phyloP scores from a whole-genome alignment of 2,888 invertebrate genomes.

The Oconnorella tubifera region DNA sequence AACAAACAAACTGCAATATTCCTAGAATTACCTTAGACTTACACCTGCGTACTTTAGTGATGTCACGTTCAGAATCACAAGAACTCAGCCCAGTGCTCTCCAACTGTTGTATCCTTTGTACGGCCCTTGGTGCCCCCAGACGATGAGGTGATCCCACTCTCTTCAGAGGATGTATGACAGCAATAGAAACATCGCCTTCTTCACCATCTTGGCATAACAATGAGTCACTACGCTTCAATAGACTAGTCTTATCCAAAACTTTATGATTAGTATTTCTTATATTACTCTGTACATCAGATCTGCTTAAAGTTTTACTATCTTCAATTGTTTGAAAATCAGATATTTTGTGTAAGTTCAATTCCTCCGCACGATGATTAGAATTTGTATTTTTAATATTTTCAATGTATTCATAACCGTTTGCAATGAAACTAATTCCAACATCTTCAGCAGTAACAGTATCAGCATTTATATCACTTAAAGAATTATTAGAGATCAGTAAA shows the following conservation, averaged over 20 bases:
- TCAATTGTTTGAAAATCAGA: too few species aligned
- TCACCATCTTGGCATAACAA: background rate
- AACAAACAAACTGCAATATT: too few species aligned
- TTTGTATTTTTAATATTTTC: too few species aligned
- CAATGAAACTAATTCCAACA: background rate
- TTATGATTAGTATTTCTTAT: too few species aligned
- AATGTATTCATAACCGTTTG: too few species aligned
- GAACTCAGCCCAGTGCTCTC: slow-evolving; percentile 7
- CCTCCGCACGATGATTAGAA: background rate
- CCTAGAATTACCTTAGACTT: slow-evolving; percentile 1
- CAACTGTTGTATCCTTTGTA: background rate
- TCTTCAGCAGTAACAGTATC: background rate
- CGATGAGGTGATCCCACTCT: background rate
- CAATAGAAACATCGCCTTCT: background rate
- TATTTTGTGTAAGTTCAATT: too few species aligned
- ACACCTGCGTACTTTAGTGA: background rate
- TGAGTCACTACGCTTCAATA: background rate
- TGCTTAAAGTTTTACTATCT: too few species aligned
- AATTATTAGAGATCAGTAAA: too few species aligned
- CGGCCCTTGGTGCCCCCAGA: background rate
- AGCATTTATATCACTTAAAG: too few species aligned
- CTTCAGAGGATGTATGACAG: background rate
- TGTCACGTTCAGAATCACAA: background rate
- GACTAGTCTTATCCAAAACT: too few species aligned
- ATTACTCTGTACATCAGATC: too few species aligned